phyloP scores from a whole-genome alignment of 2,888 invertebrate species.

The Xestia sexstrigata region DNA sequence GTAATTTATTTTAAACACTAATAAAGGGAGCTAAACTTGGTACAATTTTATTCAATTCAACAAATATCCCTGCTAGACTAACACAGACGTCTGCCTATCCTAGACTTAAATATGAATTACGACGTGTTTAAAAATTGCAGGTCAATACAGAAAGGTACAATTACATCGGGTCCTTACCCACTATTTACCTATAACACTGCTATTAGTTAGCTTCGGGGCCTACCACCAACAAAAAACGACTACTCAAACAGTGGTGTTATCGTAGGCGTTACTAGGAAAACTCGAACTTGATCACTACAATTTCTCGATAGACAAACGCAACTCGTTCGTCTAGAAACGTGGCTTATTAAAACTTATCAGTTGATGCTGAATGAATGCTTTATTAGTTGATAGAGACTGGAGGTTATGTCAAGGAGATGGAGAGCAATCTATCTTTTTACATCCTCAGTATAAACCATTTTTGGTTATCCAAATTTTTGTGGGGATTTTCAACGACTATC shows the following conservation, averaged over 20 bases:
- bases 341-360: neutral
- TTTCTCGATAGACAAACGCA: conserved; percentile 1
- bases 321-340: neutral
- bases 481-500: neutral
- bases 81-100: neutral
- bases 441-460: too few relatives aligned
- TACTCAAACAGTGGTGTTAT: conserved; percentile 47
- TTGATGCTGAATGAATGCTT: neutral
- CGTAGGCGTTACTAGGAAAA: conserved; percentile 39
- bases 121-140: conserved; percentile 49
- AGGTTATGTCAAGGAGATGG: neutral
- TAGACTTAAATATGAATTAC: conserved; percentile 14
- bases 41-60: neutral
- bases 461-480: neutral
- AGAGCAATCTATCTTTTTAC: neutral
- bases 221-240: conserved; percentile 63
- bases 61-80: neutral
- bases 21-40: neutral
- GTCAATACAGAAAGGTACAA: conserved; percentile 57
- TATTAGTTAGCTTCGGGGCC: conserved; percentile 70
- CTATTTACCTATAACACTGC: conserved; percentile 71
- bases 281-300: conserved; percentile 27
- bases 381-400: neutral
- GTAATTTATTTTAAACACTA: too few relatives aligned
- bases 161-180: conserved; percentile 61